phyloP scores from a whole-genome alignment of 2,797 vertebrate species.

The Potorous gilbertii region DNA sequence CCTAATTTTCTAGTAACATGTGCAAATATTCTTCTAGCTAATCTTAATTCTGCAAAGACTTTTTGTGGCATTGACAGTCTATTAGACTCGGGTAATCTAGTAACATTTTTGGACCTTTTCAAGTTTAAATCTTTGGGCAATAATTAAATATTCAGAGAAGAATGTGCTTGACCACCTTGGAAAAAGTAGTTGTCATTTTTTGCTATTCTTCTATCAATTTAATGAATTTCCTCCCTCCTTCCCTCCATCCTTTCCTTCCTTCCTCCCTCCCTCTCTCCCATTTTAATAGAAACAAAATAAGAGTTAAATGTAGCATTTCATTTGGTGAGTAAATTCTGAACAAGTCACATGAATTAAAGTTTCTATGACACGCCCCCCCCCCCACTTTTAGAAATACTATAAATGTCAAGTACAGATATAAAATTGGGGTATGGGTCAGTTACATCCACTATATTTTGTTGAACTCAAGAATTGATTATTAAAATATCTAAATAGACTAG shows the following conservation, averaged over 20 bases:
- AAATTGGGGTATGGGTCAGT: not conserved
- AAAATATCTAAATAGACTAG: not conserved
- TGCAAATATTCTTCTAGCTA: constrained; percentile 17
- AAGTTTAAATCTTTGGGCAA: not conserved
- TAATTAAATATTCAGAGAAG: constrained; percentile 57
- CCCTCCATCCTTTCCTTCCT: not conserved
- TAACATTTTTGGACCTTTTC: not conserved
- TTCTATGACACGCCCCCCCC: not conserved
- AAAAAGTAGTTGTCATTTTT: constrained; percentile 36
- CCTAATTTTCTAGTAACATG: constrained; percentile 6
- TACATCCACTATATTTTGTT: not conserved
- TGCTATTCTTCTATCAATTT: not conserved
- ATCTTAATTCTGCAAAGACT: constrained; percentile 20
- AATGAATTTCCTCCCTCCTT: not conserved
- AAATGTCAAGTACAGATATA: constrained; percentile 43
- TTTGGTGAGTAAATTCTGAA: not conserved
- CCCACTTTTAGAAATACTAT: constrained; percentile 1
- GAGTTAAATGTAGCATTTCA: constrained; percentile 42
- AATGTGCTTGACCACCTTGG: constrained; percentile 19
- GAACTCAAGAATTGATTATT: not conserved
- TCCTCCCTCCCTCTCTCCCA: not conserved
- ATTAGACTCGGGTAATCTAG: not conserved
- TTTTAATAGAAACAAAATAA: constrained; percentile 49
- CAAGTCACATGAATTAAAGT: not conserved
- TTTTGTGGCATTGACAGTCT: not conserved